phyloP scores from a whole-genome alignment of 2,797 vertebrate species.

The Calcarius lapponicus region DNA sequence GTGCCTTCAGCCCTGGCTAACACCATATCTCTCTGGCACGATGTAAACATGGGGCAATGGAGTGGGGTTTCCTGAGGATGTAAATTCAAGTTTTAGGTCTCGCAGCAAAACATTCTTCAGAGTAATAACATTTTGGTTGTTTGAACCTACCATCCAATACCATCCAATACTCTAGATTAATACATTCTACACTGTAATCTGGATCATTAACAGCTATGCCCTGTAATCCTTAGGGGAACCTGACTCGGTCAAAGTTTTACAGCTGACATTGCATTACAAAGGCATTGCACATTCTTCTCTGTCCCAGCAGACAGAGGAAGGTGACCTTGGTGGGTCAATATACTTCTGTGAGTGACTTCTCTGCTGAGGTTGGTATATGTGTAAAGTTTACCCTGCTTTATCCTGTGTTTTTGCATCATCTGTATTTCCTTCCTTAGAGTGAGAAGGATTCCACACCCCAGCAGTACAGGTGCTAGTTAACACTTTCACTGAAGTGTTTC shows the following conservation, averaged over 20 bases:
- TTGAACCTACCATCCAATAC: background rate
- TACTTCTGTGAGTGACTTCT: background rate
- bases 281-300: background rate
- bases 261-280: background rate
- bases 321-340: background rate
- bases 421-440: background rate
- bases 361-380: background rate
- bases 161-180: background rate
- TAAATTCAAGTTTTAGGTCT: background rate
- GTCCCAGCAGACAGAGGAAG: background rate
- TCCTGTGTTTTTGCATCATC: background rate
- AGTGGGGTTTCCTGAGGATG: background rate
- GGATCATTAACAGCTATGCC: background rate
- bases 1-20: background rate
- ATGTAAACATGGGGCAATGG: background rate
- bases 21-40: background rate
- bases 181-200: background rate
- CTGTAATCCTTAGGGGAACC: background rate
- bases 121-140: background rate
- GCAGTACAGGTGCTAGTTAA: background rate
- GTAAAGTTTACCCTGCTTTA: background rate
- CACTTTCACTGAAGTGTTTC: background rate
- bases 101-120: background rate
- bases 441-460: background rate
- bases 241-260: background rate